Conservation (phyloP, 2,888 invertebrate species). For the Eilema sororculum region DNA sequence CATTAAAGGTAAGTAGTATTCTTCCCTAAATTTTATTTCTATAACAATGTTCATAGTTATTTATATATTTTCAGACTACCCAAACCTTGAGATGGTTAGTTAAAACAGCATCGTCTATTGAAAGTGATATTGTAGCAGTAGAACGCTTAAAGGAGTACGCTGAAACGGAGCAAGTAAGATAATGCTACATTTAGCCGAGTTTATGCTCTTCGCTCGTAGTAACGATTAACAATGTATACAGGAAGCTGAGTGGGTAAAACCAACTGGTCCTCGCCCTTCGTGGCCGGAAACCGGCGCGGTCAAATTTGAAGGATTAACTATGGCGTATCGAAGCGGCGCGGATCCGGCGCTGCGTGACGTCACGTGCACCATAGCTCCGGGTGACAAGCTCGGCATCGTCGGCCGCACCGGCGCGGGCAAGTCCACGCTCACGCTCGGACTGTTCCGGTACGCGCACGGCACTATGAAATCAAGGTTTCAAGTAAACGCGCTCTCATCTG, state of each 20-base stretch:
- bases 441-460: slow-evolving; percentile 85
- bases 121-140: slow-evolving; percentile 98
- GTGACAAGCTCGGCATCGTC: slow-evolving; percentile 96
- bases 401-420: slow-evolving; percentile 97
- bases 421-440: slow-evolving; percentile 94
- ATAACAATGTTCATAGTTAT: background rate
- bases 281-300: slow-evolving; percentile 15
- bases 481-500: background rate
- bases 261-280: background rate
- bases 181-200: background rate
- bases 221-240: background rate
- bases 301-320: slow-evolving; percentile 1
- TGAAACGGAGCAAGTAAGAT: slow-evolving; percentile 90
- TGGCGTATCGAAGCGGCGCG: slow-evolving; percentile 70
- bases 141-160: slow-evolving; percentile 98
- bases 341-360: slow-evolving; percentile 95
- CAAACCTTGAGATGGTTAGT: slow-evolving; percentile 98
- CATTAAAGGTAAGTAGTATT: slow-evolving; percentile 89
- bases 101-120: slow-evolving; percentile 97
- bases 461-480: background rate
- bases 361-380: slow-evolving; percentile 91
- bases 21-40: background rate
- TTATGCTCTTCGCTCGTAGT: too few species aligned
- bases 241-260: slow-evolving; percentile 15
- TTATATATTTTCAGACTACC: slow-evolving; percentile 90